Evolutionary conservation across 2,888 invertebrate species (phyloP).

Genomic region (Caenorhabditis sp.): DNA sequence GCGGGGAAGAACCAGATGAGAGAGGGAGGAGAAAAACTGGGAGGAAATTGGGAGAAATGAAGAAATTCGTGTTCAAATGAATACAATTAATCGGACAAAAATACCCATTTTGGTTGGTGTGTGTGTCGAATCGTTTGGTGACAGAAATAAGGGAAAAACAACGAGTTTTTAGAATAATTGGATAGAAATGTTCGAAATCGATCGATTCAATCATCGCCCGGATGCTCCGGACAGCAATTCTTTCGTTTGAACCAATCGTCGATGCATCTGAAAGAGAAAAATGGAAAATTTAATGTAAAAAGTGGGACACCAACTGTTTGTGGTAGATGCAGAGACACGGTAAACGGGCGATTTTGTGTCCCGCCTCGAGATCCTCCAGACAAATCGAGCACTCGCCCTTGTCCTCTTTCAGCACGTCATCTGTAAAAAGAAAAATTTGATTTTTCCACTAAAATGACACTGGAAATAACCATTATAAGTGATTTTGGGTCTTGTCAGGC

Average conservation of each 20-base stretch:
- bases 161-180: not conserved
- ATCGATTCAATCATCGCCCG: conserved; percentile 84
- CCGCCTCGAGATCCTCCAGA: conserved; percentile 94
- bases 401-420: conserved; percentile 94
- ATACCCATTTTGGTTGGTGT: conserved; percentile 14
- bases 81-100: not conserved
- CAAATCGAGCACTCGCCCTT: conserved; percentile 99
- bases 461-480: conserved; percentile 90
- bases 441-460: conserved; percentile 79
- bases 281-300: not conserved
- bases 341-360: conserved; percentile 96
- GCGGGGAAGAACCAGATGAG: conserved; percentile 27
- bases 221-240: conserved; percentile 98
- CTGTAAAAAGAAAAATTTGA: conserved; percentile 84
- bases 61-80: too few relatives aligned
- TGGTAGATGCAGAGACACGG: conserved; percentile 99
- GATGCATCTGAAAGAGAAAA: conserved; percentile 89
- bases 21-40: not conserved
- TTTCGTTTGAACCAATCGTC: conserved; percentile 99
- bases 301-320: conserved; percentile 86
- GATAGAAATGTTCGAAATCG: too few relatives aligned
- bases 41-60: not conserved
- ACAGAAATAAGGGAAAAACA: conserved; percentile 1
- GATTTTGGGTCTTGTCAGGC: conserved; percentile 98
- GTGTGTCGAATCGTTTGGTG: conserved; percentile 11